A percentile compares a stretch with the other conserved stretches of the same genome.
phyloP scores from a whole-genome alignment of 2,888 invertebrate species.

The Desoria tigrina region DNA sequence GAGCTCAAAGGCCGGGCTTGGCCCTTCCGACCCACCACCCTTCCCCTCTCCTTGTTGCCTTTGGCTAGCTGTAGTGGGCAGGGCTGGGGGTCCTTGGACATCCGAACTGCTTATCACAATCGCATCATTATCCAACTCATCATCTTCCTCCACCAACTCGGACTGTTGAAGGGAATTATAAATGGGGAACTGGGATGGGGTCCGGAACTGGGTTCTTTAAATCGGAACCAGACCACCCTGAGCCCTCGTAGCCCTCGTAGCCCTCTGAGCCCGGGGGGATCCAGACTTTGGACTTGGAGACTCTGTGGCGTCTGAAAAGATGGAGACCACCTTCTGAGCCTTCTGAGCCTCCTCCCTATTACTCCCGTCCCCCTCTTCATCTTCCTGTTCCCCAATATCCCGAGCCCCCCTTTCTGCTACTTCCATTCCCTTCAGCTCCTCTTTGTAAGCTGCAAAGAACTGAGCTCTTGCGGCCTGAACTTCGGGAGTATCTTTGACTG shows the following conservation, averaged over 20 bases:
- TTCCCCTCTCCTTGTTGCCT: too few species aligned
- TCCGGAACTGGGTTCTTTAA: slow-evolving; percentile 8
- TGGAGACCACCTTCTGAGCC: slow-evolving; percentile 55
- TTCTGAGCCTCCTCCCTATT: slow-evolving; percentile 8
- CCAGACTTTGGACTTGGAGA: background rate
- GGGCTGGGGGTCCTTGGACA: background rate
- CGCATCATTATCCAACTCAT: slow-evolving; percentile 54
- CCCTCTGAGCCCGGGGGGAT: background rate
- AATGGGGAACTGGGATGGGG: too few species aligned
- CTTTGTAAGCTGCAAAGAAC: slow-evolving; percentile 52
- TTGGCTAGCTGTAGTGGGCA: too few species aligned
- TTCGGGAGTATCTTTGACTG: slow-evolving; percentile 67
- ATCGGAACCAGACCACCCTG: background rate
- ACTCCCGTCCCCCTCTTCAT: slow-evolving; percentile 18
- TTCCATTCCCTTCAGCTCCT: slow-evolving; percentile 22
- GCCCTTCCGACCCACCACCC: too few species aligned
- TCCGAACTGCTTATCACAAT: background rate
- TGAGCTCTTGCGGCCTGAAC: slow-evolving; percentile 66
- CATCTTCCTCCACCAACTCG: slow-evolving; percentile 56
- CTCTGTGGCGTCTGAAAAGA: background rate
- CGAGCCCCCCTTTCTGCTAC: slow-evolving; percentile 11
- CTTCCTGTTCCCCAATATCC: slow-evolving; percentile 19
- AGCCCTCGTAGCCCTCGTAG: background rate
- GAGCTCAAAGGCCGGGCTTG: too few species aligned
- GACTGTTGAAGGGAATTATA: background rate